These are phyloP conservation scores for Alligator mississippiensis DNA, from an alignment of 2,113 vertebrate genomes.

Conservation along the genomic window DNA sequence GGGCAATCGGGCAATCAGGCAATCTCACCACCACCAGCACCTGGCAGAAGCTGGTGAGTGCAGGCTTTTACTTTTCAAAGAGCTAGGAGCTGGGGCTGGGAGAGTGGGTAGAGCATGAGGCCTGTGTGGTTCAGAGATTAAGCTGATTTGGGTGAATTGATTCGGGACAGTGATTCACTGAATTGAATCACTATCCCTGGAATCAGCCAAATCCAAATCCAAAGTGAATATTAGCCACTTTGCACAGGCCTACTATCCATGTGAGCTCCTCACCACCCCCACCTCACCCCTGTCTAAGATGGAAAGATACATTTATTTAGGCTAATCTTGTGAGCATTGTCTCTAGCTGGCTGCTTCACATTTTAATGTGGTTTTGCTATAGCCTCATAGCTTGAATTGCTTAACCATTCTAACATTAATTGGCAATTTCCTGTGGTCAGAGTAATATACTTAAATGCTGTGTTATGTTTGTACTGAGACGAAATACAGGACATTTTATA, in stretches of 20 bases:
- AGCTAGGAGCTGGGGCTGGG: neutral
- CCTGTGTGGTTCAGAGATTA: no score
- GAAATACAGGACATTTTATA: constrained; percentile 43
- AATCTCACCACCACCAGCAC: no score
- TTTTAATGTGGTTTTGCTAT: constrained; percentile 8
- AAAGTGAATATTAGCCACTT: no score
- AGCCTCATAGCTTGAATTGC: neutral
- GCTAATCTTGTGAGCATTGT: neutral
- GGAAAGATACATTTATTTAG: neutral
- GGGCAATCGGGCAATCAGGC: no score
- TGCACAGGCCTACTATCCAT: no score
- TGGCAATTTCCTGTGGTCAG: constrained; percentile 61
- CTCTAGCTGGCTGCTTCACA: neutral
- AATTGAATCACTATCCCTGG: no score
- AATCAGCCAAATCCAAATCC: no score
- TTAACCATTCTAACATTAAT: constrained; percentile 54
- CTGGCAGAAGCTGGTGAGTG: no score
- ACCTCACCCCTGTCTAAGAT: neutral
- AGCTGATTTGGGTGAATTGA: no score
- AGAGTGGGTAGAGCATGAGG: no score
- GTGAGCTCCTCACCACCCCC: no score
- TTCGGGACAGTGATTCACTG: no score
- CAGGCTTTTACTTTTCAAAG: neutral
- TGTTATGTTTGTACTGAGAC: constrained; percentile 33
- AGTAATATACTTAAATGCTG: constrained; percentile 52